Conservation (phyloP, 2,888 invertebrate genomes). For the Tipula unca region DNA sequence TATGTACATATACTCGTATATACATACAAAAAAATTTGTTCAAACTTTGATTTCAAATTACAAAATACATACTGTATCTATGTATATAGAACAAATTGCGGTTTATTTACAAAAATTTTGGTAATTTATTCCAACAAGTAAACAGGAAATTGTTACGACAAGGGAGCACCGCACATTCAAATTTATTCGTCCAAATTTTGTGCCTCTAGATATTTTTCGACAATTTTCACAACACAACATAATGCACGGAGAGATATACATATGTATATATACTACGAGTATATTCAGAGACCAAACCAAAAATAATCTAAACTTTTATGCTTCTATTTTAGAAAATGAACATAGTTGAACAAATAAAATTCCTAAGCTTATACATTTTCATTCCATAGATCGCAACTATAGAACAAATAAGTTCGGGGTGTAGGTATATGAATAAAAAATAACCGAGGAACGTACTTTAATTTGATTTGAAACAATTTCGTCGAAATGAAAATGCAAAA, state of each 20-base stretch:
- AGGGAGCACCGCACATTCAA: not conserved
- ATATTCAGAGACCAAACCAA: not conserved
- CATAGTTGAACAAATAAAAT: not conserved
- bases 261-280: not conserved
- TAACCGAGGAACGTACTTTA: not conserved
- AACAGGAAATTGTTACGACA: not conserved
- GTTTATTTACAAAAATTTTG: not conserved
- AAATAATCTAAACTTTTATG: not conserved
- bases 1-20: not conserved
- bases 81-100: not conserved
- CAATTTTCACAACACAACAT: not conserved
- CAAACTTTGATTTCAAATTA: not conserved
- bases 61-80: no score
- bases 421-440: not conserved
- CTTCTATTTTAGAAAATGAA: not conserved
- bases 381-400: not conserved
- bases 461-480: not conserved
- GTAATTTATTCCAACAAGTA: not conserved
- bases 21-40: not conserved
- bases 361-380: not conserved
- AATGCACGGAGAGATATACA: not conserved
- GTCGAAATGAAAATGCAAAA: not conserved
- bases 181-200: not conserved
- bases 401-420: not conserved
- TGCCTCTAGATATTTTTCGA: not conserved